Evolutionary conservation across 2,113 vertebrate species (phyloP).

Genomic region (Lophura nycthemera): DNA sequence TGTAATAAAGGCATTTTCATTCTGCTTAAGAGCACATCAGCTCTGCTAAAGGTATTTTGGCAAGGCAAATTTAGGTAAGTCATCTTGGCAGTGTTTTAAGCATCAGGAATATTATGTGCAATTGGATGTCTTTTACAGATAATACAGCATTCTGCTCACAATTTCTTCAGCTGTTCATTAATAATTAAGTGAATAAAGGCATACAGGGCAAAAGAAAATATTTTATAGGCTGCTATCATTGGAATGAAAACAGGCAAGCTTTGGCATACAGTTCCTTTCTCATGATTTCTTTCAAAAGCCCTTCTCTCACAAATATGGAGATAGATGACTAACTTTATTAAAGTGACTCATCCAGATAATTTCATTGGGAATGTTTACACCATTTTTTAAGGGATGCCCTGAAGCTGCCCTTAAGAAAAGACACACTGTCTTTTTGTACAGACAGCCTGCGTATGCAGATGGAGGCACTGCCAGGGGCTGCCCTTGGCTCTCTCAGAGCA

Average conservation of each 20-base stretch:
- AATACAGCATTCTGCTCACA: not conserved
- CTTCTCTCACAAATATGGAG: not conserved
- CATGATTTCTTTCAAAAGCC: not conserved
- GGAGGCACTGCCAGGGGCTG: not conserved
- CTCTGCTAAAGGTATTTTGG: constrained; percentile 38
- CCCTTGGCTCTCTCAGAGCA: not conserved
- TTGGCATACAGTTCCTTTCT: not conserved
- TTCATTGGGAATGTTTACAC: not conserved
- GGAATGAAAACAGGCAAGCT: not conserved
- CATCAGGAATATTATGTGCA: not conserved
- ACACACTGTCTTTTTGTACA: not conserved
- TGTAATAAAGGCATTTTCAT: not conserved
- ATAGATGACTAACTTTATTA: not conserved
- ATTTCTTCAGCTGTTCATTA: not conserved
- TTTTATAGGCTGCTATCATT: constrained; percentile 1
- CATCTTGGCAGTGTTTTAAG: not conserved
- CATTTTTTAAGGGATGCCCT: not conserved
- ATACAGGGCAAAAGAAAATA: not conserved
- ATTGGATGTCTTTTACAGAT: constrained; percentile 1
- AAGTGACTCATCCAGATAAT: not conserved
- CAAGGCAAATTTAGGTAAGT: not conserved
- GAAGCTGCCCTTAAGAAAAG: not conserved
- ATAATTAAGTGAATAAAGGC: not conserved
- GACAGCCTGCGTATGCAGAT: not conserved
- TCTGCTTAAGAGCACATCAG: not conserved